Percentiles rank a stretch among this genome's conserved stretches.
These are phyloP conservation scores for Diadophis punctatus DNA, from an alignment of 2,113 vertebrate species.

Conservation along the genomic window DNA sequence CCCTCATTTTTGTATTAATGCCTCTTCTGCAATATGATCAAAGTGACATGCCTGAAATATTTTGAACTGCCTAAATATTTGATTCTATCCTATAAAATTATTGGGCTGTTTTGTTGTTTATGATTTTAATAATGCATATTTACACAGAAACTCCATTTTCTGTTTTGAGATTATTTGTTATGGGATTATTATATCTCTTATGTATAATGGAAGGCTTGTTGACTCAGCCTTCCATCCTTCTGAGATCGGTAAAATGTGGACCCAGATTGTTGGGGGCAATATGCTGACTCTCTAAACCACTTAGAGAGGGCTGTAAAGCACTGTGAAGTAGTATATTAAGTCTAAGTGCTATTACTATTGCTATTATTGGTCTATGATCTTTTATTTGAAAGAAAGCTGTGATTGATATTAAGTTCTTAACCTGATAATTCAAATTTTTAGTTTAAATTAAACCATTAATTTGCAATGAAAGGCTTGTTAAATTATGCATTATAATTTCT, in stretches of 20 bases:
- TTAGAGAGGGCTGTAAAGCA: too few species aligned
- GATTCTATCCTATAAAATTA: background rate
- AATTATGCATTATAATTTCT: background rate
- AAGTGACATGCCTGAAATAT: background rate
- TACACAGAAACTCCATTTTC: background rate
- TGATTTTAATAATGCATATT: background rate
- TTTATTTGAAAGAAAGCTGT: background rate
- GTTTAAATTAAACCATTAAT: background rate
- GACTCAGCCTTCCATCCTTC: too few species aligned
- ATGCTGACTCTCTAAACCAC: too few species aligned
- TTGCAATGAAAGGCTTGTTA: background rate
- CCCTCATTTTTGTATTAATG: background rate
- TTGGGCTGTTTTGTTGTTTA: background rate
- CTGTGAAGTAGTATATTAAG: too few species aligned
- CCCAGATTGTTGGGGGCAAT: too few species aligned
- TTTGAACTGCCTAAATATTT: background rate
- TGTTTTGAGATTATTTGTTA: background rate
- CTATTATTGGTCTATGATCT: background rate
- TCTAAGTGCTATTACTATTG: too few species aligned
- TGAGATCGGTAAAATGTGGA: too few species aligned
- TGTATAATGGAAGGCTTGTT: too few species aligned
- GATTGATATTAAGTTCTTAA: background rate
- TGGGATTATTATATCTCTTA: too few species aligned
- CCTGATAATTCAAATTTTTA: background rate
- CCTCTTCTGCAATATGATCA: background rate